Conservation (phyloP, 2,797 vertebrate genomes). For the Lithobates sylvaticus region DNA sequence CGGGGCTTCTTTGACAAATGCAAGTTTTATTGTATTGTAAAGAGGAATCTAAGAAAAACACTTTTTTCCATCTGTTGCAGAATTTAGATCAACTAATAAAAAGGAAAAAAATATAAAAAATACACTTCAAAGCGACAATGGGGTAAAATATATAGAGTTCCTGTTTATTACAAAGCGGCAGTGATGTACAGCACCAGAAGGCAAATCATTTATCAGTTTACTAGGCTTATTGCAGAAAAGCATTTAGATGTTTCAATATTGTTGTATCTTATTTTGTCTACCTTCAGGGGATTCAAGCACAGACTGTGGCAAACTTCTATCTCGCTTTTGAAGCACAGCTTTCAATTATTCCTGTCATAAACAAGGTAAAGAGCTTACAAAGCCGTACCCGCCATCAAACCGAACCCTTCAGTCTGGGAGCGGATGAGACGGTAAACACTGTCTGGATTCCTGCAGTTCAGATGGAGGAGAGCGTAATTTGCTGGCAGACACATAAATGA, state of each 20-base stretch:
- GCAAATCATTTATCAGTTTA: conserved; percentile 18
- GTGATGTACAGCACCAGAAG: background rate
- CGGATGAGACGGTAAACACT: background rate
- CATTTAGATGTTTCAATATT: conserved; percentile 27
- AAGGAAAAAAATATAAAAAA: background rate
- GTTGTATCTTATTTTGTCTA: conserved; percentile 61
- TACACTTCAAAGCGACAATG: background rate
- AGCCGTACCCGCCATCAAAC: background rate
- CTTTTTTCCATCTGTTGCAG: too few species aligned
- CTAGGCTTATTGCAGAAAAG: conserved; percentile 25
- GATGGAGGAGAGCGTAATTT: background rate
- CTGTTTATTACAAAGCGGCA: background rate
- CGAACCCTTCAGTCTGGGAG: background rate
- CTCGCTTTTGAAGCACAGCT: conserved; percentile 96
- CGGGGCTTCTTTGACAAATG: too few species aligned
- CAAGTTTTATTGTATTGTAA: too few species aligned
- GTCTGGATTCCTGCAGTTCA: background rate
- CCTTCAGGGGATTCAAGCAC: conserved; percentile 93
- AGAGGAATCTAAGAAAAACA: too few species aligned
- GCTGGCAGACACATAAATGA: background rate
- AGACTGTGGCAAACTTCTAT: conserved; percentile 97
- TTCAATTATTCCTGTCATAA: conserved; percentile 94
- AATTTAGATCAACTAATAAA: too few species aligned
- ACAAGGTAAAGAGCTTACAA: conserved; percentile 85
- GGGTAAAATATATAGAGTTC: conserved; percentile 24